phyloP scores from a whole-genome alignment of 2,888 invertebrate genomes.

The Tortricodes alternella region DNA sequence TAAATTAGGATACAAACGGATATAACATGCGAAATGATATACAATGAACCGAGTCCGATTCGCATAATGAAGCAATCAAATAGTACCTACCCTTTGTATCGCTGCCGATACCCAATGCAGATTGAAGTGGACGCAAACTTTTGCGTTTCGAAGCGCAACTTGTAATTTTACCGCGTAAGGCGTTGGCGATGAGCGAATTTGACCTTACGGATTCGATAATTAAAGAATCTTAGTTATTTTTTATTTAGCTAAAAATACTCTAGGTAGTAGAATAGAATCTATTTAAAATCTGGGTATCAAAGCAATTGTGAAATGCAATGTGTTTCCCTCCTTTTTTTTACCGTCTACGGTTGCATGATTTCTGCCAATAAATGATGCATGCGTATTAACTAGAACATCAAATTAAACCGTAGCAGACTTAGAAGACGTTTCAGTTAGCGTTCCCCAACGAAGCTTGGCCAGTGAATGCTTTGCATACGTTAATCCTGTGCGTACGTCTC shows the following conservation, averaged over 20 bases:
- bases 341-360: background rate
- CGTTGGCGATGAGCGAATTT: background rate
- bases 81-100: conserved; percentile 66
- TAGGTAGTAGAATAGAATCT: background rate
- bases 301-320: too few relatives aligned
- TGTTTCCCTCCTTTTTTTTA: background rate
- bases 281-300: too few relatives aligned
- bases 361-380: background rate
- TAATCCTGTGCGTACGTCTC: conserved; percentile 59
- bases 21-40: conserved; percentile 80
- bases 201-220: background rate
- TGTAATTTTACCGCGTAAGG: background rate
- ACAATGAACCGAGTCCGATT: conserved; percentile 72
- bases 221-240: too few relatives aligned
- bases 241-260: background rate
- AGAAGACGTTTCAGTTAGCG: conserved; percentile 46
- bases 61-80: conserved; percentile 81
- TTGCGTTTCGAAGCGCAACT: conserved; percentile 35
- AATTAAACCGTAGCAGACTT: conserved; percentile 32
- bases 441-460: conserved; percentile 43
- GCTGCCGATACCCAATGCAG: conserved; percentile 45
- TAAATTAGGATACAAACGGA: conserved; percentile 79
- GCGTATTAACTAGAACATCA: conserved; percentile 2
- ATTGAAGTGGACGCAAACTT: conserved; percentile 44
- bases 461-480: conserved; percentile 69